Conservation (phyloP, 2,888 invertebrate genomes). For the Zygogramma bicolorata region DNA sequence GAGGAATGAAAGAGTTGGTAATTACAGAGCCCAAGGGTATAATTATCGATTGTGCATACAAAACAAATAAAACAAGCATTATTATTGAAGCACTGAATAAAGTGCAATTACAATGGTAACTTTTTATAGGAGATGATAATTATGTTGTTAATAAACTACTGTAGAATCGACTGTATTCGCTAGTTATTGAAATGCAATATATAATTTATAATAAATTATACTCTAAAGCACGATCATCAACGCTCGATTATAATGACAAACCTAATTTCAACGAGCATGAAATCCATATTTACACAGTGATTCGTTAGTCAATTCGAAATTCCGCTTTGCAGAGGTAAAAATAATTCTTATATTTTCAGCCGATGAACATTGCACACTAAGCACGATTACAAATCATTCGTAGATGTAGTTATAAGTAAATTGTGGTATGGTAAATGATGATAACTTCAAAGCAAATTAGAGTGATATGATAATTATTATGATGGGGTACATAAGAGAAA, state of each 20-base stretch:
- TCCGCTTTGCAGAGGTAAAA: background rate
- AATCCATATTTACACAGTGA: background rate
- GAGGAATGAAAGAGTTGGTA: background rate
- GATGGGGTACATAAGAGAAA: no score
- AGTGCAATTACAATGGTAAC: background rate
- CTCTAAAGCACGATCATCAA: background rate
- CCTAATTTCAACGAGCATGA: background rate
- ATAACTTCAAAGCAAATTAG: constrained; percentile 14
- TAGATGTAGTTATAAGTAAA: background rate
- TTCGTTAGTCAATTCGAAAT: background rate
- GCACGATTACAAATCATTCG: background rate
- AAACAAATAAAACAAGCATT: constrained; percentile 6
- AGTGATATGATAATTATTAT: constrained; percentile 6
- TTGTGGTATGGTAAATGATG: background rate
- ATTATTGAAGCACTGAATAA: background rate
- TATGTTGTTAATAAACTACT: background rate
- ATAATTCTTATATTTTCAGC: background rate
- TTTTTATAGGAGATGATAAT: background rate
- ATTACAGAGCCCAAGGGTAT: background rate
- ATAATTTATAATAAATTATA: background rate
- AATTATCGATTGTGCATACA: constrained; percentile 7
- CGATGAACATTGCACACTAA: background rate
- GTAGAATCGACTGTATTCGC: background rate
- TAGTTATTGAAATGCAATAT: background rate
- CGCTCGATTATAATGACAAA: background rate